Evolutionary conservation across 2,888 invertebrate genomes (phyloP), one percentile per base, ranked within the genome.

Genomic region (Deroplatys truncata): DNA sequence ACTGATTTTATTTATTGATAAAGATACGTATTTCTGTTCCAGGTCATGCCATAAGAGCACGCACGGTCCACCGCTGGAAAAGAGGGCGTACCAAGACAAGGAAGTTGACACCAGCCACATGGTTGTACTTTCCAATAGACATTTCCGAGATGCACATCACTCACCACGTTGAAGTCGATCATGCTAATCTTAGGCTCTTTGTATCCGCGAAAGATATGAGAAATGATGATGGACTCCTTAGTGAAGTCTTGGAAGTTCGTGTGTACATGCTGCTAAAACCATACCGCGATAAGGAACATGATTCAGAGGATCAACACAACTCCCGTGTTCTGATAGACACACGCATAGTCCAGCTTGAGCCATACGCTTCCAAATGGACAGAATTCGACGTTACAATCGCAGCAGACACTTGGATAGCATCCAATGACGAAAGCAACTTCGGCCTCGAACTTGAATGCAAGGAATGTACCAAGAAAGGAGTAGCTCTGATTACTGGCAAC

Each of bases 361-460:
- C 91, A 89, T 91, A 92, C 84, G 92, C 92, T 83, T 94, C 95
- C 4, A 95, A 95, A 91, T 96, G 96, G 96, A 93, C 95, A 84
- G 95, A 96, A 89, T 93, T 96, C 89, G 96, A 96, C 92, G 94
- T 95, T 5, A 95, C 95, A 16, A 93, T 93, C 91, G 95, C 94
- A 0, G 94, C 94, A 88, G 92, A 92, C 89, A 92, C 92, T 88
- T 95, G 95, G 95, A 89, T 94, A 88, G 89, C 93, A 49, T 16
- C 20, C 56, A 93, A 93, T 16, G 94, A 93, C 43, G 93, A 93
- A 28, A 92, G 93, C 29, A 95, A 95, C 92, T 92, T 95, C 85
- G 95, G 94, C 3, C 92, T 96, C 82, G 94, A 95, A 92, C 92
- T 96, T 84, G 93, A 94, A 91, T 95, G 96, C 91, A 93, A 94